Evolutionary conservation across 2,113 vertebrate species (phyloP).

Genomic region (Butastur rufipennis): DNA sequence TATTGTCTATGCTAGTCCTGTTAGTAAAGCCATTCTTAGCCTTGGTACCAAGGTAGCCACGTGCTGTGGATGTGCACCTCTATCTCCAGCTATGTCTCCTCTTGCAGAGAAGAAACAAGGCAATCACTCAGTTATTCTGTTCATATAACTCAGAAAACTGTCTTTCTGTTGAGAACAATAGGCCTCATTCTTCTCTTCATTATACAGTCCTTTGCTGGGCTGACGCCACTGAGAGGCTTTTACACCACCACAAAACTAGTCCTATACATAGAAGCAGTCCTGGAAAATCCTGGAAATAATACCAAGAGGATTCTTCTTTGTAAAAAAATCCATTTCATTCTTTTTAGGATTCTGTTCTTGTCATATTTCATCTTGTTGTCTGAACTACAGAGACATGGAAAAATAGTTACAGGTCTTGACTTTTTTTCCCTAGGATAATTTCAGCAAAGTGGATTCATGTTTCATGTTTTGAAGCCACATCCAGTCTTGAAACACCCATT

Average conservation of each 20-base stretch:
- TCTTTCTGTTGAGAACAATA: not conserved
- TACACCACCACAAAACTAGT: not conserved
- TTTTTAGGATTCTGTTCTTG: not conserved
- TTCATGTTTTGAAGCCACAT: not conserved
- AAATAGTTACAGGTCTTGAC: not conserved
- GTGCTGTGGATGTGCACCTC: not conserved
- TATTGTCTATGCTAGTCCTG: not conserved
- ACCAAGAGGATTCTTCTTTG: not conserved
- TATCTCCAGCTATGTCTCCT: not conserved
- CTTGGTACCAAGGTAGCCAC: not conserved
- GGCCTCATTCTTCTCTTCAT: not conserved
- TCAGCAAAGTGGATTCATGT: not conserved
- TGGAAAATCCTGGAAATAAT: not conserved
- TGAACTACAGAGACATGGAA: not conserved
- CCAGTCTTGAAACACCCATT: not conserved
- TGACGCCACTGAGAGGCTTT: not conserved
- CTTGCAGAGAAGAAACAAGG: not conserved
- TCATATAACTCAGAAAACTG: not conserved
- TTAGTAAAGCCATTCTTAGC: not conserved
- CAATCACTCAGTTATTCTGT: not conserved
- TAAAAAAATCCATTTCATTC: not conserved
- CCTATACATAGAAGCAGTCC: not conserved
- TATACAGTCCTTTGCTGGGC: not conserved
- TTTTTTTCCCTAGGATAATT: not conserved
- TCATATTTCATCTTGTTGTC: not conserved